Evolutionary conservation across 2,797 vertebrate species (phyloP).

Genomic region (Botia almorhae): DNA sequence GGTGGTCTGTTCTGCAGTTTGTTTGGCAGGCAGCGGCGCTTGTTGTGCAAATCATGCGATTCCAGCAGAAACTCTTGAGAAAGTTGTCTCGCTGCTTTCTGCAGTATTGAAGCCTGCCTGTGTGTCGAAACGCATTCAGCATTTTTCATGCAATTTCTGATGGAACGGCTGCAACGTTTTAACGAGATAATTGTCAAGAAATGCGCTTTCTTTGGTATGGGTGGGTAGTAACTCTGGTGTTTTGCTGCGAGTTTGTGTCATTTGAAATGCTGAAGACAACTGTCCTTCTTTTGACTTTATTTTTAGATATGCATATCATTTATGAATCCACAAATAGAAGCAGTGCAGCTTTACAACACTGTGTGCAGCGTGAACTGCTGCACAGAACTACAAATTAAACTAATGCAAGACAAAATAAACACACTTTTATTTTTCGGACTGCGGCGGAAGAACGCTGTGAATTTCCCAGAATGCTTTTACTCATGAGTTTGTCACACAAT

Average conservation of each 20-base stretch:
- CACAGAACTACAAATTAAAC: neutral
- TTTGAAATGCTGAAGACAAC: slow-evolving; percentile 34
- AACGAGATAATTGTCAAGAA: neutral
- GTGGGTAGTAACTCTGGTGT: slow-evolving; percentile 15
- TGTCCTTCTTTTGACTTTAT: slow-evolving; percentile 43
- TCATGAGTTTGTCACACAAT: too few relatives aligned
- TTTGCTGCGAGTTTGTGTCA: slow-evolving; percentile 18
- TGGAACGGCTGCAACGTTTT: neutral
- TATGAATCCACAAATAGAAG: slow-evolving; percentile 46
- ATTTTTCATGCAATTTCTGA: neutral
- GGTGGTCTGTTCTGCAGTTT: slow-evolving; percentile 31
- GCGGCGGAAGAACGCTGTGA: neutral
- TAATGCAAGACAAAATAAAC: neutral
- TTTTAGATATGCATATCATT: slow-evolving; percentile 40
- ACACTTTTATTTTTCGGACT: neutral
- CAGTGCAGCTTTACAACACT: neutral
- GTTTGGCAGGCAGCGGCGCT: neutral
- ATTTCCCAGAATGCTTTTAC: neutral
- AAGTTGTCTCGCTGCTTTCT: slow-evolving; percentile 2
- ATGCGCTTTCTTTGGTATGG: neutral
- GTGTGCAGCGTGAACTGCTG: neutral
- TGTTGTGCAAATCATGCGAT: slow-evolving; percentile 29
- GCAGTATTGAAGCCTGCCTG: neutral
- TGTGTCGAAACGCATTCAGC: neutral
- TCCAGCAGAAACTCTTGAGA: slow-evolving; percentile 11